phyloP scores from a whole-genome alignment of 2,888 invertebrate species.

The Muscina levida region DNA sequence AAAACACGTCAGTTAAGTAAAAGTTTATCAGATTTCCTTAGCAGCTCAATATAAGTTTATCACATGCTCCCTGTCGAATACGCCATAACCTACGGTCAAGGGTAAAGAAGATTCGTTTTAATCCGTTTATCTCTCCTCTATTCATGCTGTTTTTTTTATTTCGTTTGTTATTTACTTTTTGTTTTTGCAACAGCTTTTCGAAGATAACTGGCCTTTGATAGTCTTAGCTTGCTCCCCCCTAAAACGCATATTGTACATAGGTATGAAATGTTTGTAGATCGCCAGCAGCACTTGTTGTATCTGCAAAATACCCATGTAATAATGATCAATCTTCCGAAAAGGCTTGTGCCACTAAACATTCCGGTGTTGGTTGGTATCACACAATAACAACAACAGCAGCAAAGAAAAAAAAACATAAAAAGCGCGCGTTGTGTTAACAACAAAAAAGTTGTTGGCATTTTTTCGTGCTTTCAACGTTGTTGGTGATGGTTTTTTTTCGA shows the following conservation, averaged over 20 bases:
- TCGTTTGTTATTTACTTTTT: background rate
- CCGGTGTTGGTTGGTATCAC: background rate
- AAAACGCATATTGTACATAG: background rate
- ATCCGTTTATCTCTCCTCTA: no score
- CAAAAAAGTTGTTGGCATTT: slow-evolving; percentile 15
- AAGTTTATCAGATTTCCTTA: no score
- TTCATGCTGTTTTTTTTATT: no score
- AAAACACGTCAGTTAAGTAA: no score
- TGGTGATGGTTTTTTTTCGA: background rate
- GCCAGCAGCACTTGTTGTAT: slow-evolving; percentile 47
- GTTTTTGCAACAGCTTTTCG: slow-evolving; percentile 1
- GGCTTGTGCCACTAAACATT: slow-evolving; percentile 49
- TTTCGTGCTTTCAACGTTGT: slow-evolving; percentile 3
- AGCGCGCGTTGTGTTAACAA: slow-evolving; percentile 18
- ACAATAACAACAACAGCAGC: background rate
- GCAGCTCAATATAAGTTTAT: no score
- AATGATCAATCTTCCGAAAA: slow-evolving; percentile 47
- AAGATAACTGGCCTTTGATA: background rate
- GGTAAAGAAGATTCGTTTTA: background rate
- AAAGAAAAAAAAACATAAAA: no score
- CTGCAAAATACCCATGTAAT: slow-evolving; percentile 34
- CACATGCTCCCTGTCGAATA: no score
- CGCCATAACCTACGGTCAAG: no score
- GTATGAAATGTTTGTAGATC: slow-evolving; percentile 35
- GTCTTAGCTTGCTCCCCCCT: background rate